phyloP scores from a whole-genome alignment of 2,888 invertebrate genomes.

The Lepidonotus clava region DNA sequence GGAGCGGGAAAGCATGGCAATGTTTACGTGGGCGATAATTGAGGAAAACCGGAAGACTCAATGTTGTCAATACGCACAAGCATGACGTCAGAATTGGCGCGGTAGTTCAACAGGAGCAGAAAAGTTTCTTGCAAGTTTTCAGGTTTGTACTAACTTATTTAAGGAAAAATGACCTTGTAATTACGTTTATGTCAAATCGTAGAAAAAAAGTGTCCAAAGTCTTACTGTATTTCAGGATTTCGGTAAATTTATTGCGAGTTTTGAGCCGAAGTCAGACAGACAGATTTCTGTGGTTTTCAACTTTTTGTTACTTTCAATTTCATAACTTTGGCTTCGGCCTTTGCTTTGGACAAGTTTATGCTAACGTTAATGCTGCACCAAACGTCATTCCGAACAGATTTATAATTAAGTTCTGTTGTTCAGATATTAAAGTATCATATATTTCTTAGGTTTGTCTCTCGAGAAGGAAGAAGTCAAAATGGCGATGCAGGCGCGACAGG shows the following conservation, averaged over 20 bases:
- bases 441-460: background rate
- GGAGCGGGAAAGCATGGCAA: background rate
- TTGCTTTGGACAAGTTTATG: background rate
- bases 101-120: background rate
- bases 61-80: background rate
- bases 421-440: background rate
- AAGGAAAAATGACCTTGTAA: background rate
- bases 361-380: background rate
- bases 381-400: background rate
- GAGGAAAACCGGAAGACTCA: background rate
- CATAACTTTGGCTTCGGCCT: background rate
- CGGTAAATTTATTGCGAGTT: background rate
- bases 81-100: background rate
- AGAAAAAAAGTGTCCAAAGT: no score
- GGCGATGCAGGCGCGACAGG: constrained; percentile 53
- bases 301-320: background rate
- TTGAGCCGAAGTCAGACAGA: background rate
- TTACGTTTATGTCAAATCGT: background rate
- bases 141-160: background rate
- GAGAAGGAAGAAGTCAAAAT: background rate
- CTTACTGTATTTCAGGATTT: background rate
- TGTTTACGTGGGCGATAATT: constrained; percentile 3
- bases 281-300: background rate
- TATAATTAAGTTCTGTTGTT: background rate
- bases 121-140: background rate